Base-by-base conservation (phyloP, 2,888 invertebrate genomes). In the Tetropium fuscum region DNA sequence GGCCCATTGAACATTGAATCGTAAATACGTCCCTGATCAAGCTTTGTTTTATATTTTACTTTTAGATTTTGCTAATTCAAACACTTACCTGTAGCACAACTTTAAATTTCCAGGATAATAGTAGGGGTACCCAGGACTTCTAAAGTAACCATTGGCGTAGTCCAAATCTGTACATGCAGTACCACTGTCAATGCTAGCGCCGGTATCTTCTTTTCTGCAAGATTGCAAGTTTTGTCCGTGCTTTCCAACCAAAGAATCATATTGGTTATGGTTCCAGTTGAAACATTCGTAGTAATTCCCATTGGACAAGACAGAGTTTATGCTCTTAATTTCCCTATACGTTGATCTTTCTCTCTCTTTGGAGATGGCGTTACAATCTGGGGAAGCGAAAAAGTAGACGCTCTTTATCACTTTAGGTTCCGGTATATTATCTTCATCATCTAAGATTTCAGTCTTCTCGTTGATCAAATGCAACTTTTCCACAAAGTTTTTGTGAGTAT, bases 81-180 rank as follows among this genome's bases (percentile, higher is more conserved):
- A n/a, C 8, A 40, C 64, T 70, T 72, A 84, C 84, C 84, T 80
- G 71, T 83, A 84, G 64, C 84, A 85, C 43, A 78, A 67, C 54
- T 81, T 78, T 34, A 80, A 56, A 67, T 83, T 81, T 54, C 72
- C 72, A 0, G 82, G 80, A 73, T 85, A 84, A 58, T 70, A 75
- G 53, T 73, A 74, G 1, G 84, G 84, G 76, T 83, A 84, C 30
- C 79, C 78, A 1, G 83, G 82, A 51, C 82, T 83, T 30, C 77
- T 76, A 25, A 85, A 74, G 38, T 75, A 76, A n/a, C 84, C 85
- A 58, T 75, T 73, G 7, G 62, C 36, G 8, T 71, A 72, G 55
- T 71, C 66, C 15, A 83, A 63, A 20, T 78, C 73, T 19, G 77
- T 64, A 69, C 83, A 83, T 47, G 74, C 40, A 4, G 13, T 49